phyloP scores from a whole-genome alignment of 1,140 invertebrate genomes.

The Scaptomyza graminum region DNA sequence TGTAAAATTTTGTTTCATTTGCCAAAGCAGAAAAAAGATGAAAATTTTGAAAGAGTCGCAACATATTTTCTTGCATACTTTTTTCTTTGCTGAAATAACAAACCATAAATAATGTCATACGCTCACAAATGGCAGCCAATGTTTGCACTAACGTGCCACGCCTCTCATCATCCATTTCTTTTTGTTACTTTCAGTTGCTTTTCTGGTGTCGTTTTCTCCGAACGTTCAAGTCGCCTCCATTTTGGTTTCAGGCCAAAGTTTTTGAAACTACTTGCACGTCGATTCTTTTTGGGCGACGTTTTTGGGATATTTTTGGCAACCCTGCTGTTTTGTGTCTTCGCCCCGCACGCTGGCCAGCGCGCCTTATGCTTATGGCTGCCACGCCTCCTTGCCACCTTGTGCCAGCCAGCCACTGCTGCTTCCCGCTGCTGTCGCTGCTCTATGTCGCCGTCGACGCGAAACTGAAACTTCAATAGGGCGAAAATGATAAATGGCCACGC shows the following conservation, averaged over 20 bases:
- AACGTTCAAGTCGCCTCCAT: constrained; percentile 37
- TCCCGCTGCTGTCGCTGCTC: constrained; percentile 74
- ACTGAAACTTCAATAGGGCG: constrained; percentile 78
- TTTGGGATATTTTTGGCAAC: constrained; percentile 68
- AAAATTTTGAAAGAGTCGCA: constrained; percentile 80
- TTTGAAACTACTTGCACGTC: constrained; percentile 81
- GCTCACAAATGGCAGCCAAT: constrained; percentile 79
- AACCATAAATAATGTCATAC: constrained; percentile 83
- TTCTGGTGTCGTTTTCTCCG: constrained; percentile 20
- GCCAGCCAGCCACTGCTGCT: constrained; percentile 26
- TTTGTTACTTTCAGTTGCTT: constrained; percentile 20
- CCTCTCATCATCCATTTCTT: constrained; percentile 49
- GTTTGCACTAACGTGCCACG: constrained; percentile 55
- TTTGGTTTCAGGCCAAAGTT: constrained; percentile 79
- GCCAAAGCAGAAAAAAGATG: constrained; percentile 13
- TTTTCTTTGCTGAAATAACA: constrained; percentile 71
- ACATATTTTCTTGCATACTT: constrained; percentile 80
- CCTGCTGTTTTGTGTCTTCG: constrained; percentile 79
- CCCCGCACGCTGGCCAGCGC: constrained; percentile 42
- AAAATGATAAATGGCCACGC: constrained; percentile 78
- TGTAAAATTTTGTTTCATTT: constrained; percentile 53
- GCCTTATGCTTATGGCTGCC: constrained; percentile 64
- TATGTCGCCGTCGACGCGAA: constrained; percentile 71
- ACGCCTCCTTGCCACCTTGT: constrained; percentile 48
- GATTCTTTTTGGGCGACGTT: constrained; percentile 61